Evolutionary conservation across 2,113 vertebrate species (phyloP).

Genomic region (Pyrgilauda ruficollis): DNA sequence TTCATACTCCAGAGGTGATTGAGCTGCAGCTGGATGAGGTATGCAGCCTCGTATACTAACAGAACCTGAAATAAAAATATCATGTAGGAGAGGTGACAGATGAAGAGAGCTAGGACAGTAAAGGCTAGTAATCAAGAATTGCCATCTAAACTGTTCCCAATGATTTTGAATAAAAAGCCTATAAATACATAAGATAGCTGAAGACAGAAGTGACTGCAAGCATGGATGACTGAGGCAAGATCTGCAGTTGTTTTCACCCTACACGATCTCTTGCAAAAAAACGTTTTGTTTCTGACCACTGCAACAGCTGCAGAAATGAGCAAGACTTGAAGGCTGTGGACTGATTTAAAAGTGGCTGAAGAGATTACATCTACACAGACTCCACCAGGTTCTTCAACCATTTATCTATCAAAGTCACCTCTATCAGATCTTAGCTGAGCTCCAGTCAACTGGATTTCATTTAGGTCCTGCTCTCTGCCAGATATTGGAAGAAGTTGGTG

Average conservation of each 20-base stretch:
- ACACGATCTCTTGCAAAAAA: neutral
- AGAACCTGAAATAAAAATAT: neutral
- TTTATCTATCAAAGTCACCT: conserved; percentile 28
- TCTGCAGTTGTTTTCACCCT: neutral
- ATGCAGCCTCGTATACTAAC: neutral
- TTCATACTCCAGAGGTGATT: neutral
- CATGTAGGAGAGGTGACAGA: neutral
- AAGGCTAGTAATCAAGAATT: neutral
- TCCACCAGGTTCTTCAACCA: conserved; percentile 22
- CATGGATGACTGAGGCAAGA: neutral
- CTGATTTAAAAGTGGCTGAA: neutral
- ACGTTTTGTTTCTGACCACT: neutral
- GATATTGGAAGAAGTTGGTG: neutral
- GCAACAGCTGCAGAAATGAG: neutral
- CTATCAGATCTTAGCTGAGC: conserved; percentile 34
- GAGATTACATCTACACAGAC: conserved; percentile 11
- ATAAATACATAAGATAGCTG: neutral
- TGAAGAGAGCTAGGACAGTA: neutral
- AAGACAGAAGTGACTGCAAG: neutral
- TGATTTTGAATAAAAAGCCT: neutral
- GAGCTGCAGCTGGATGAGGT: neutral
- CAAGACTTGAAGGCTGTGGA: neutral
- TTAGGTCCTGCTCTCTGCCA: conserved; percentile 38
- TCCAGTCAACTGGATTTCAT: conserved; percentile 52
- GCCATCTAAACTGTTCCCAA: neutral